Percentiles rank a stretch among this genome's conserved stretches.
Evolutionary conservation across 2,113 vertebrate genomes (phyloP).

Genomic region (Eulemur macaco): DNA sequence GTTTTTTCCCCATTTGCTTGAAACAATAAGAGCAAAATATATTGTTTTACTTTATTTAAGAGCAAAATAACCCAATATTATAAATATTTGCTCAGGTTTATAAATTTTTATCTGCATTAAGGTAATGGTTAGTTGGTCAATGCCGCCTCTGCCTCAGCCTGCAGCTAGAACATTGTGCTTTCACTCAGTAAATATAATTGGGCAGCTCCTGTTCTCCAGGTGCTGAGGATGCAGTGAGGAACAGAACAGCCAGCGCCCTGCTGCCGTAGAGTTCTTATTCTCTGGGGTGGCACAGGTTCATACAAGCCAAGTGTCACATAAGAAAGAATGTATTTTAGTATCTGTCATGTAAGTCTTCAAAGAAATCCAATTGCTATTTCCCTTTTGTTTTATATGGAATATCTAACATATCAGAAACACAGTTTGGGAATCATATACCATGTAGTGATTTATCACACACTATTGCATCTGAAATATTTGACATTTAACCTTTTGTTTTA

Average conservation of each 20-base stretch:
- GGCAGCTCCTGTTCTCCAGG: not conserved
- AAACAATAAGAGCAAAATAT: not conserved
- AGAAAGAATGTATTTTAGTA: not conserved
- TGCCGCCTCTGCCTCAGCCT: not conserved
- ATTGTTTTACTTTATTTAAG: not conserved
- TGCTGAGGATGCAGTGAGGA: accelerated
- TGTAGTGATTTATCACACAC: not conserved
- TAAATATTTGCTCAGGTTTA: not conserved
- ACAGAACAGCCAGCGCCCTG: not conserved
- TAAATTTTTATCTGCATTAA: not conserved
- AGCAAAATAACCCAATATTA: not conserved
- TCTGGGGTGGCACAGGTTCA: not conserved
- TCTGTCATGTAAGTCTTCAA: not conserved
- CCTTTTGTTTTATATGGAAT: not conserved
- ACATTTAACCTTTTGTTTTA: not conserved
- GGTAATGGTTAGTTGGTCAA: not conserved
- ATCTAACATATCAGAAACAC: not conserved
- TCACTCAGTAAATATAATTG: accelerated
- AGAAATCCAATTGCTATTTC: not conserved
- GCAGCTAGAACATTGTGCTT: not conserved
- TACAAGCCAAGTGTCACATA: not conserved
- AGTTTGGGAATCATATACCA: not conserved
- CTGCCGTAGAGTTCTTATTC: not conserved
- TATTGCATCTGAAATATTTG: not conserved
- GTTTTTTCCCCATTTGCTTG: not conserved